Conservation (phyloP, 2,888 invertebrate genomes). For the Ischnus inquisitorius region DNA sequence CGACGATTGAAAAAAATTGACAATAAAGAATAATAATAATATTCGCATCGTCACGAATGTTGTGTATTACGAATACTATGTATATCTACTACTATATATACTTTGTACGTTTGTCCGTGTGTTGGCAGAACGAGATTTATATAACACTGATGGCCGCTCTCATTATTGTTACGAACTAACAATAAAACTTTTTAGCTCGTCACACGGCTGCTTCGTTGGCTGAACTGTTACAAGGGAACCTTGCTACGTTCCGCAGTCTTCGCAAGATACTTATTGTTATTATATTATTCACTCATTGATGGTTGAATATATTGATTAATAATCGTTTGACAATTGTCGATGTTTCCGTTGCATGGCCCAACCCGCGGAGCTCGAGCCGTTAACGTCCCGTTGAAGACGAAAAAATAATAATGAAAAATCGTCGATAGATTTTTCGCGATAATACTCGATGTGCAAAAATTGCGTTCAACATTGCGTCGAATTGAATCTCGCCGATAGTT, state of each 20-base stretch:
- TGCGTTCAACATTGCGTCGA: not conserved
- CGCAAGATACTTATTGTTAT: constrained; percentile 78
- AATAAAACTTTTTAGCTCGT: constrained; percentile 84
- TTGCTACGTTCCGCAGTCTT: constrained; percentile 86
- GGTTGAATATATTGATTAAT: constrained; percentile 76
- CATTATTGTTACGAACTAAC: constrained; percentile 79
- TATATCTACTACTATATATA: constrained; percentile 55
- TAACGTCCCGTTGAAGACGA: not conserved
- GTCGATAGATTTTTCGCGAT: not conserved
- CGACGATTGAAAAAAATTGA: constrained; percentile 40
- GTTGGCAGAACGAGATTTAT: constrained; percentile 71
- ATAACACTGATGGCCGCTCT: constrained; percentile 77
- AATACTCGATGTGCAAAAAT: not conserved
- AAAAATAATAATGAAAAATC: not conserved
- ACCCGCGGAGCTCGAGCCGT: constrained; percentile 81
- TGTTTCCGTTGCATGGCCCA: constrained; percentile 85
- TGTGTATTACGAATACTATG: constrained; percentile 61
- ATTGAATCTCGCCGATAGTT: not conserved
- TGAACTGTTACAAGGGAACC: constrained; percentile 86
- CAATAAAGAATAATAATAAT: constrained; percentile 17
- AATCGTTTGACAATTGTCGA: constrained; percentile 81
- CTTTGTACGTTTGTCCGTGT: constrained; percentile 67
- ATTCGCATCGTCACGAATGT: constrained; percentile 64
- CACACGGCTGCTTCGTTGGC: constrained; percentile 85
- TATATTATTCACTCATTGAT: constrained; percentile 74